Base-by-base conservation (phyloP, 2,113 vertebrate species). In the Oreochromis niloticus region DNA sequence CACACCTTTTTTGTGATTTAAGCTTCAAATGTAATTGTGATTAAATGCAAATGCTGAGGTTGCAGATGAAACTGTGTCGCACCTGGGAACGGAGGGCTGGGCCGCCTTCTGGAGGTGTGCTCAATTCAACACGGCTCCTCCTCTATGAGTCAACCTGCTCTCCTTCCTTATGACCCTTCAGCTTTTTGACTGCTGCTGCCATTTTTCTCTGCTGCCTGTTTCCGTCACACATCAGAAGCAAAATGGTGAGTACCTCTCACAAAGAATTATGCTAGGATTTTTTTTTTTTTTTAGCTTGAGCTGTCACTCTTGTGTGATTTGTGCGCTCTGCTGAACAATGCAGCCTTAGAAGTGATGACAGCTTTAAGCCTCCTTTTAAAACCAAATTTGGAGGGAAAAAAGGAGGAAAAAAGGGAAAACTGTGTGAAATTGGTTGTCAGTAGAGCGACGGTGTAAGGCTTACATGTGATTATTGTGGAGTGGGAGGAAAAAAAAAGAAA, bases 221-320 rank as follows among this genome's bases (percentile, higher is more conserved):
- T 87, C 84, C 78, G 34, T 24, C 85, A 87, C 94, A 90, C 81
- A 88, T 71, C 86, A 73, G 14, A 86, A 73, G 81, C 87, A 95
- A 93, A 81, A 96, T 96, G 95, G 95, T 96, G 90, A 96, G 95
- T 96, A 79, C 16, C 57, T 85, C 71, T 75, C 34, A 16, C 10
- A 19, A 11, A 48, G 8, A 52, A 10, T 14, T 43, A 7, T 12
- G 24, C 52, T 59, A 61, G 11, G 12, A 7, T 78, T 66, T 2
- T 22, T 17, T 19, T n/a, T 11, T 46, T 6, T 12, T 19, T 43
- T 13, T 6, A 7, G 19, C 7, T 73, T 48, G 9, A 1, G 5
- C 8, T 75, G 24, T 41, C 32, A 9, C 13, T 30, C 14, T 17
- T 85, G 12, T 54, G 39, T 82, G 66, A 14, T 52, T n/a, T 55